These are phyloP conservation scores for Xenopus laevis DNA, from an alignment of 2,113 vertebrate genomes.

Conservation along the genomic window DNA sequence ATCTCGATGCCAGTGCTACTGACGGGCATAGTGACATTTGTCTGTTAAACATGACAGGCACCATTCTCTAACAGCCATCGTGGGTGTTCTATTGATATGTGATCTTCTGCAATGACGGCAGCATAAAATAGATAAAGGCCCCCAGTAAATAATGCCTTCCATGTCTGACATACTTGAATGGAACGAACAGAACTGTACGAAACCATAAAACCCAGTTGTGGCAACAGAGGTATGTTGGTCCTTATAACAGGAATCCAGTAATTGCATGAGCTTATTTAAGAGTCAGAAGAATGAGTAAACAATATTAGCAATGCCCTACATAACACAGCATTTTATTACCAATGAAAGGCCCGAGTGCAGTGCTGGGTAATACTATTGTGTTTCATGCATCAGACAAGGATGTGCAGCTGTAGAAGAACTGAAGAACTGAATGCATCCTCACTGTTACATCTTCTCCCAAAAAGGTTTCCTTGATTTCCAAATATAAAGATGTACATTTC, in stretches of 20 bases:
- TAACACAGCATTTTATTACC: no score
- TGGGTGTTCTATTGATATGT: constrained; percentile 18
- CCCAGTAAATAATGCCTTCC: constrained; percentile 18
- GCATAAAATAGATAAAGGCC: constrained; percentile 1
- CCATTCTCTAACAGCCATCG: constrained; percentile 12
- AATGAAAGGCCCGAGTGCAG: no score
- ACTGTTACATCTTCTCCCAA: no score
- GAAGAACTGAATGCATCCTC: no score
- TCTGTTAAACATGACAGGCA: constrained; percentile 26
- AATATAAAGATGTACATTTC: no score
- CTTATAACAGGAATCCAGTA: constrained; percentile 12
- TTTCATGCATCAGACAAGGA: no score
- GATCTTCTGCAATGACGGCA: constrained; percentile 18
- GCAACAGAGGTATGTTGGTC: neutral
- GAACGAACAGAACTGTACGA: no score
- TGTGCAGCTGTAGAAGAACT: no score
- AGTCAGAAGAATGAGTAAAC: neutral
- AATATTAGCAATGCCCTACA: no score
- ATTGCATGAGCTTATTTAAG: constrained; percentile 14
- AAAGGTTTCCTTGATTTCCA: no score
- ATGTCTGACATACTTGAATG: constrained; percentile 9
- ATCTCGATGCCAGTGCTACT: neutral
- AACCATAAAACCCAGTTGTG: no score
- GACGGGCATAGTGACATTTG: constrained; percentile 22
- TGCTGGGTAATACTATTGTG: no score